A percentile compares a stretch with the other conserved stretches of the same genome.
These are phyloP conservation scores for Neoseiulus cucumeris DNA, from an alignment of 1,140 invertebrate species.

Conservation along the genomic window DNA sequence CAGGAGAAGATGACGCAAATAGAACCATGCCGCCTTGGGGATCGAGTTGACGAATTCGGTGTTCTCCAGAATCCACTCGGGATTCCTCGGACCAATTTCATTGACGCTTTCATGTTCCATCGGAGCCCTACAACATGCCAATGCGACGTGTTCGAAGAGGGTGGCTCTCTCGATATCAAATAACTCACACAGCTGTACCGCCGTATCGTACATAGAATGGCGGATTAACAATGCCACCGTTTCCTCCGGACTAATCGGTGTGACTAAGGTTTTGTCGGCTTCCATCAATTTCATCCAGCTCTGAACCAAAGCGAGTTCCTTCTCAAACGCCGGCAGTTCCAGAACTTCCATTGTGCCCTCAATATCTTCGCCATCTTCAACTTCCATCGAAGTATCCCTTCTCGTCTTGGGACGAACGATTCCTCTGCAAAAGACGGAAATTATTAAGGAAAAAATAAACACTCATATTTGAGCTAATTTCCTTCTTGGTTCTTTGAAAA, in stretches of 20 bases:
- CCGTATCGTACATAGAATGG: not conserved
- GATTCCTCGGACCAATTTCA: not conserved
- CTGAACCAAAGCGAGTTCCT: not conserved
- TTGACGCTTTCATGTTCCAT: not conserved
- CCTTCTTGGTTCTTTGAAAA: not conserved
- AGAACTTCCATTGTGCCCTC: not conserved
- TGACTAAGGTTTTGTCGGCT: not conserved
- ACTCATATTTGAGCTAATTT: not conserved
- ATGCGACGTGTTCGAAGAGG: not conserved
- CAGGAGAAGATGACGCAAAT: not conserved
- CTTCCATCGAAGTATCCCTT: not conserved
- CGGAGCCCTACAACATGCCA: not conserved
- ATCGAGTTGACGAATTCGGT: not conserved
- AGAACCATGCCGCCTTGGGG: not conserved
- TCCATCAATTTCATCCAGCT: not conserved
- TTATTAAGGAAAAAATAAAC: not conserved
- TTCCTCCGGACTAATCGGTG: not conserved
- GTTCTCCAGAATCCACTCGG: conserved; percentile 5
- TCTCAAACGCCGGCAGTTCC: not conserved
- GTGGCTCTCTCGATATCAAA: not conserved
- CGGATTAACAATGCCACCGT: not conserved
- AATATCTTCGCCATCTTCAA: not conserved
- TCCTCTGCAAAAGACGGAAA: not conserved
- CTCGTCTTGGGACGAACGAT: not conserved
- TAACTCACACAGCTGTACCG: not conserved